These are phyloP conservation scores for Phlogophora meticulosa DNA, from an alignment of 2,888 invertebrate genomes.

Conservation along the genomic window DNA sequence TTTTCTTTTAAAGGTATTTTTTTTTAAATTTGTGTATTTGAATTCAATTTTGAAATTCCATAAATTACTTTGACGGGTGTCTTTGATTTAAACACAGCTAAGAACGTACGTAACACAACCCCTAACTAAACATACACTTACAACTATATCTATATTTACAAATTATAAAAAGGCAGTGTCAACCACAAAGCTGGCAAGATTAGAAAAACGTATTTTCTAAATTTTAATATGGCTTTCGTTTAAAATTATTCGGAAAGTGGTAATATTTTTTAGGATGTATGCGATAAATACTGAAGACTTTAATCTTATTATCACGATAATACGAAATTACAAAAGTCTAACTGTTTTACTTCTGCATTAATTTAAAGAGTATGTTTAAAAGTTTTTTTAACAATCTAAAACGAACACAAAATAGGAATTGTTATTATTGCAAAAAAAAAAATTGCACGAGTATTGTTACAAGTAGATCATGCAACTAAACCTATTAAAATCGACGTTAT, in stretches of 20 bases:
- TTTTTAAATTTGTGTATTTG: too few species aligned
- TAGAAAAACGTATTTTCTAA: conserved; percentile 87
- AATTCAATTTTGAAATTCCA: conserved; percentile 15
- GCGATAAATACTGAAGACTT: conserved; percentile 68
- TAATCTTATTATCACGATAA: conserved; percentile 61
- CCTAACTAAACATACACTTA: conserved; percentile 52
- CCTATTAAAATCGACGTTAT: conserved; percentile 74
- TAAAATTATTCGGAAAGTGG: conserved; percentile 80
- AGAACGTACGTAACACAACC: conserved; percentile 59
- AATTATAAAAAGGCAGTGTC: conserved; percentile 87
- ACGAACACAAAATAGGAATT: conserved; percentile 82
- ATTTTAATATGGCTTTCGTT: conserved; percentile 90
- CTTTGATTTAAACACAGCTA: conserved; percentile 38
- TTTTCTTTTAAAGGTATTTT: too few species aligned
- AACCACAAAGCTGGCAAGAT: conserved; percentile 90
- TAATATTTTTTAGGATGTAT: conserved; percentile 69
- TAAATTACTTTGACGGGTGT: conserved; percentile 11
- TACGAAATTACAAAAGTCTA: conserved; percentile 54
- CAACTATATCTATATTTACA: conserved; percentile 86
- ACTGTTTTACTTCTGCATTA: conserved; percentile 51
- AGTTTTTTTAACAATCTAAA: conserved; percentile 71
- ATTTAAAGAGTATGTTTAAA: conserved; percentile 68
- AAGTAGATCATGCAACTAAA: conserved; percentile 71
- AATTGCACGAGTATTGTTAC: conserved; percentile 76
- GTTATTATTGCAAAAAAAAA: conserved; percentile 77